Conservation (phyloP, 1,140 invertebrate species). For the Drosophila repletoides region DNA sequence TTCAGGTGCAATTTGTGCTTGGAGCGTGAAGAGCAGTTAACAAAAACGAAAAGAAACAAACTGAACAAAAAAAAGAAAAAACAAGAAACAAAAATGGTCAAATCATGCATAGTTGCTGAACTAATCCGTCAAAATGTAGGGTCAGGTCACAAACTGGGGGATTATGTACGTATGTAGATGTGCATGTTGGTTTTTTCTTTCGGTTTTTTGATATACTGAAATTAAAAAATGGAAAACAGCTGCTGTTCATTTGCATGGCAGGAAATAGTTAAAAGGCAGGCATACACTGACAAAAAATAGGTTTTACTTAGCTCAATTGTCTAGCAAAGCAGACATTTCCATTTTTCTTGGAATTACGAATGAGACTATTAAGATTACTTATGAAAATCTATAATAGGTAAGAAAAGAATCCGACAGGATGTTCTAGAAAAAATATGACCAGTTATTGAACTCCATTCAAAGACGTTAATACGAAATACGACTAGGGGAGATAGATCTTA, state of each 20-base stretch:
- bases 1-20: slow-evolving; percentile 78
- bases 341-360: too few relatives aligned
- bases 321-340: neutral
- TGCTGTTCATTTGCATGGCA: slow-evolving; percentile 61
- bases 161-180: slow-evolving; percentile 50
- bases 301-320: neutral
- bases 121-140: slow-evolving; percentile 73
- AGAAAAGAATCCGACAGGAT: too few relatives aligned
- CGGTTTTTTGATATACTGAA: neutral
- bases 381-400: too few relatives aligned
- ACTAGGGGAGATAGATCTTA: too few relatives aligned
- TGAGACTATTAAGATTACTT: too few relatives aligned
- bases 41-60: slow-evolving; percentile 4
- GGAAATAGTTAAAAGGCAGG: slow-evolving; percentile 26
- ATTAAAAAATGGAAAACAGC: slow-evolving; percentile 16
- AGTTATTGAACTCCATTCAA: too few relatives aligned
- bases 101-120: slow-evolving; percentile 75
- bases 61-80: slow-evolving; percentile 11
- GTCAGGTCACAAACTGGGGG: slow-evolving; percentile 27
- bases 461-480: too few relatives aligned
- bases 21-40: slow-evolving; percentile 54
- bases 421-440: too few relatives aligned
- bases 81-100: slow-evolving; percentile 57
- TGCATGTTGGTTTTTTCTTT: slow-evolving; percentile 37
- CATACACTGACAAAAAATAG: slow-evolving; percentile 15